Evolutionary conservation across 2,888 invertebrate genomes (phyloP), one percentile per base, ranked within the genome.

Genomic region (Hypena proboscidalis): DNA sequence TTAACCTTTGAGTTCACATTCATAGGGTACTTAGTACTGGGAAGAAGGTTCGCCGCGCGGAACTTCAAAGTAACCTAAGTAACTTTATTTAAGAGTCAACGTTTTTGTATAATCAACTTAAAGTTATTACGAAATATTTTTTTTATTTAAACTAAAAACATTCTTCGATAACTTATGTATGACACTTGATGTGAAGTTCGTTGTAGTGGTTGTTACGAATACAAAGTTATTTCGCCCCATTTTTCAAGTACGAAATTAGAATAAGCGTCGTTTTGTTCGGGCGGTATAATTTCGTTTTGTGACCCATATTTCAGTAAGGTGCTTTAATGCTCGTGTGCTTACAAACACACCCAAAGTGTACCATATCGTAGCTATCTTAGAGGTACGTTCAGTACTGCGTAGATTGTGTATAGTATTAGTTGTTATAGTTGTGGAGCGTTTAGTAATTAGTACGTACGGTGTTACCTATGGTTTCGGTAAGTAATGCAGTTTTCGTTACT

Each of bases 351-450:
- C 67, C 58, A 33, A 38, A 43, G 42, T 43, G 59, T 71, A 67
- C 87, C 87, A 87, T 87, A 87, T 87, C 87, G 84, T 87, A 85
- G 84, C 84, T 84, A 80, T 77, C 55, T 17, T 63, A 63, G 66
- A 56, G 33, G 59, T 64, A 43, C 8, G 13, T 27, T 43, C 37
- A 40, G 41, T 46, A 22, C 23, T 15, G 22, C 31, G 49, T 59
- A 52, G 48, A 46, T 11, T 40, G 37, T 40, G 11, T 47, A 31
- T 40, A 22, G 33, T 30, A 10, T 19, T 54, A 31, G 36, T 17
- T 31, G 2, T 45, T 17, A 8, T 22, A 9, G 21, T 10, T 13
- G 27, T 44, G 44, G 38, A 33, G 41, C 42, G 10, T 26, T 25
- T 31, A 36, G 35, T 10, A 22, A 21, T 20, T 31, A 20, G 15